Base-by-base conservation (phyloP, 2,888 invertebrate genomes). In the Balanococcus diminutus region DNA sequence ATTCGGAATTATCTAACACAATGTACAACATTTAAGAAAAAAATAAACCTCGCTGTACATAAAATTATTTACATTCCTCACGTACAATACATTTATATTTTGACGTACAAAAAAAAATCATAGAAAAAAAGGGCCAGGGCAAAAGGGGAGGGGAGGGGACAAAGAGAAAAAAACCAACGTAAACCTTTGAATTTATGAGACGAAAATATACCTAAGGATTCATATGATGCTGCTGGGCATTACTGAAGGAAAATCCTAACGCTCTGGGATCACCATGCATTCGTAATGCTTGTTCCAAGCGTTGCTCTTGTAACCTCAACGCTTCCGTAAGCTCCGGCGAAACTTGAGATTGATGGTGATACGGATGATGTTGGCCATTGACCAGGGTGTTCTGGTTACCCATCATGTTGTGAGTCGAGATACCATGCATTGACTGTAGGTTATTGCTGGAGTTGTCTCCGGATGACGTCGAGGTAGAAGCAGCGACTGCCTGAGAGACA, bases 241-340 rank as follows among this genome's bases (percentile, higher is more conserved):
- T 90, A 87, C 91, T 89, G 86, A 95, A 90, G 88, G 95, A 93
- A 89, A 96, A 95, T 81, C 95, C 95, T 87, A 96, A 90, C 89
- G 95, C 94, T 88, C 96, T 92, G 1, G 95, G 95, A 89, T 95
- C 95, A 87, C 93, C 93, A 90, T 96, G 96, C 89, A 96, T 92
- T 89, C 96, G 93, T 88, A 96, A 90, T 46, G 96, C 96, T 89
- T 96, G 96, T 89, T 96, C 96, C 89, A 96, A 90, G 88, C 96
- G 92, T 90, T 95, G 95, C 88, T 96, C 96, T 88, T 94, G 94
- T 42, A 94, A 92, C 86, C 94, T 91, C 88, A 94, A 91, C 5
- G 94, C 94, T 90, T 94, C 94, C 19, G 93, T 93, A 87, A 95
- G 90, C 89, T 95, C 94, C 1, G 94, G 93, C 87, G 93, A 93